These are phyloP conservation scores for Nipponacmea schrenckii DNA, from an alignment of 2,888 invertebrate species.

Conservation along the genomic window DNA sequence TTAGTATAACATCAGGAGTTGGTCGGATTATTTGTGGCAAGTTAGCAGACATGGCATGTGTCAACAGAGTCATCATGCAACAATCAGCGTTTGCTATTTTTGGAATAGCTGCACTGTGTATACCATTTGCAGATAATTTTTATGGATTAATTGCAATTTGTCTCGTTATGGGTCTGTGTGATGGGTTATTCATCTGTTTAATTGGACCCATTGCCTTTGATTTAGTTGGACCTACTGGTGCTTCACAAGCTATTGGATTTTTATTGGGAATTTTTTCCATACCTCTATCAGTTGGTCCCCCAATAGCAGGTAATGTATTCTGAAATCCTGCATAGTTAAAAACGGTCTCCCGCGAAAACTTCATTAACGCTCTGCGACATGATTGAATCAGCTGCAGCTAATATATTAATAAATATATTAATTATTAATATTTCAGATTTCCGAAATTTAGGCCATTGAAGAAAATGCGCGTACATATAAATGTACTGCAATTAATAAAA, in stretches of 20 bases:
- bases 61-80: slow-evolving; percentile 85
- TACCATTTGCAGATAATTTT: slow-evolving; percentile 71
- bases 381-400: neutral
- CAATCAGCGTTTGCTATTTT: slow-evolving; percentile 72
- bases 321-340: neutral
- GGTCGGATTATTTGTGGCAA: slow-evolving; percentile 86
- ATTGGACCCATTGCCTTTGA: slow-evolving; percentile 93
- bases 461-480: neutral
- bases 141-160: slow-evolving; percentile 76
- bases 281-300: slow-evolving; percentile 87
- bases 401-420: neutral
- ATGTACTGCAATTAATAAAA: neutral
- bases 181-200: slow-evolving; percentile 91
- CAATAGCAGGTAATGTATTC: slow-evolving; percentile 78
- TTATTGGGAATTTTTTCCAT: slow-evolving; percentile 86
- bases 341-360: neutral
- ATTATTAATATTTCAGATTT: neutral
- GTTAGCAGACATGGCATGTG: slow-evolving; percentile 81
- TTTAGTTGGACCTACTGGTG: slow-evolving; percentile 83
- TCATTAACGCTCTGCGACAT: neutral
- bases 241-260: slow-evolving; percentile 92
- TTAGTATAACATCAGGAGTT: slow-evolving; percentile 85
- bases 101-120: slow-evolving; percentile 58
- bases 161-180: slow-evolving; percentile 88
- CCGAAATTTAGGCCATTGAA: neutral